Conservation (phyloP, 1,140 invertebrate genomes). For the Chironomus tepperi region DNA sequence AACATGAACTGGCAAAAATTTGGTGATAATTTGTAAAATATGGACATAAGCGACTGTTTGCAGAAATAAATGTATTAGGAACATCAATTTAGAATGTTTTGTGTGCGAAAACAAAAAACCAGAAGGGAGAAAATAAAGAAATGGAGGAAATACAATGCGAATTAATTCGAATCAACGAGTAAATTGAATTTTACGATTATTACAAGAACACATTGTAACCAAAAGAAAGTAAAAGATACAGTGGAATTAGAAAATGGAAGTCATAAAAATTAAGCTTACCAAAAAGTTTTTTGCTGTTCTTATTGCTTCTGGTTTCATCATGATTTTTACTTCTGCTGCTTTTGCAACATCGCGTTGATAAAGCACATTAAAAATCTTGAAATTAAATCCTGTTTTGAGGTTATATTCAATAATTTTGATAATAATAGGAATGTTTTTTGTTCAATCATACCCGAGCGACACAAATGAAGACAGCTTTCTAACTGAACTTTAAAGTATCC, state of each 20-base stretch:
- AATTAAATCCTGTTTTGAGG: too few species aligned
- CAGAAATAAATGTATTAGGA: background rate
- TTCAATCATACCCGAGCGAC: too few species aligned
- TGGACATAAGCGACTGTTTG: too few species aligned
- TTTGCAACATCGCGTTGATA: background rate
- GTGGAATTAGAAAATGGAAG: background rate
- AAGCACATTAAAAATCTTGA: background rate
- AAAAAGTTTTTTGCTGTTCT: background rate
- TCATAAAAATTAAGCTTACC: conserved; percentile 8
- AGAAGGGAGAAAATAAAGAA: background rate
- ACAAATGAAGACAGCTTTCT: too few species aligned
- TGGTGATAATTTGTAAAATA: too few species aligned
- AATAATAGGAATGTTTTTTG: too few species aligned
- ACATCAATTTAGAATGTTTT: background rate
- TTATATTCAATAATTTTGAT: too few species aligned
- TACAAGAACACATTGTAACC: conserved; percentile 1
- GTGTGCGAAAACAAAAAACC: background rate
- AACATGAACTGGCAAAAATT: too few species aligned
- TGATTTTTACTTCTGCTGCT: background rate
- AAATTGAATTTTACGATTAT: conserved; percentile 15
- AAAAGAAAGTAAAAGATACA: background rate
- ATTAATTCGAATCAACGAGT: conserved; percentile 13
- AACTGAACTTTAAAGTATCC: too few species aligned
- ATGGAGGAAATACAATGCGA: background rate
- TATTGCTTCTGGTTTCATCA: background rate